Conservation (phyloP, 2,113 vertebrate genomes). For the Gallinago jamesoni region DNA sequence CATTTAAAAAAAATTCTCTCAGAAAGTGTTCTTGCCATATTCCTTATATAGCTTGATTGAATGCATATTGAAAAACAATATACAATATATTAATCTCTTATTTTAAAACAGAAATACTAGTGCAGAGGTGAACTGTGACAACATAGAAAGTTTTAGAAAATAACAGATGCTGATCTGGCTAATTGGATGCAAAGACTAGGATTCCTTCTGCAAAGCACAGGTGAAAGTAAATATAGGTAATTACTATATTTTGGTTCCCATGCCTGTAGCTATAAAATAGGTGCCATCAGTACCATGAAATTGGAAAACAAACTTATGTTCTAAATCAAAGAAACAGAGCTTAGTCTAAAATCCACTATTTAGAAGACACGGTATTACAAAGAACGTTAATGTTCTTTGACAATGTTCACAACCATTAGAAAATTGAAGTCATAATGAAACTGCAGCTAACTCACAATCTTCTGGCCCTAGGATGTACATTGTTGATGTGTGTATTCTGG, state of each 20-base stretch:
- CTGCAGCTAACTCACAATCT: conserved; percentile 28
- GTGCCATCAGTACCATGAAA: not conserved
- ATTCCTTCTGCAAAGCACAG: not conserved
- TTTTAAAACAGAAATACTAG: not conserved
- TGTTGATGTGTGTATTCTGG: conserved; percentile 47
- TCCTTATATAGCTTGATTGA: not conserved
- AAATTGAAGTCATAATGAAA: conserved; percentile 62
- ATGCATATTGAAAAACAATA: not conserved
- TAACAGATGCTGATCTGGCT: not conserved
- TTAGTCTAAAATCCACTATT: conserved; percentile 20
- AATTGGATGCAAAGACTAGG: conserved; percentile 4
- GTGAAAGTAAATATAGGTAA: not conserved
- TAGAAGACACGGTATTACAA: conserved; percentile 32
- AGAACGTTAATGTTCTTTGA: conserved; percentile 27
- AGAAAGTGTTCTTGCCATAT: not conserved
- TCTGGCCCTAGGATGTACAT: conserved; percentile 41
- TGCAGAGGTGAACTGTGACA: not conserved
- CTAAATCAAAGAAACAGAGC: conserved; percentile 47
- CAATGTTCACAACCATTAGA: conserved; percentile 48
- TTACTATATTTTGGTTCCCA: not conserved
- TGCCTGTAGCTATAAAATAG: conserved; percentile 17
- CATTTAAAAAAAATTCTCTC: not conserved
- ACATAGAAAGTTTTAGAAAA: not conserved
- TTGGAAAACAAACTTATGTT: conserved; percentile 32
- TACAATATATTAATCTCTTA: not conserved